Evolutionary conservation across 1,140 invertebrate species (phyloP), one percentile per base, ranked within the genome.

Genomic region (Hycleus cichorii): DNA sequence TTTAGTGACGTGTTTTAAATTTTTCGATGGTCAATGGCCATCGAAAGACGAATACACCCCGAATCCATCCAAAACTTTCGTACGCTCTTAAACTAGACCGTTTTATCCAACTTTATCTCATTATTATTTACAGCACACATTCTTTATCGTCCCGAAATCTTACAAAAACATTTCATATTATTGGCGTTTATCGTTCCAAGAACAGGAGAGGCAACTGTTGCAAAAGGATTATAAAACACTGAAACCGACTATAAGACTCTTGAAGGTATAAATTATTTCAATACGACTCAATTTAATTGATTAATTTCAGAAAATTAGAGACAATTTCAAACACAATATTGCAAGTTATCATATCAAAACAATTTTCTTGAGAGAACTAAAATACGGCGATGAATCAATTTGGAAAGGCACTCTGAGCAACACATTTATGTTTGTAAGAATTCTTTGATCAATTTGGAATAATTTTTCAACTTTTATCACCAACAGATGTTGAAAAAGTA

Each of bases 321-420:
- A 77, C 51, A 61, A 67, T 0, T 54, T 71, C 0, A 62, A 69
- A 18, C 69, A 76, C 63, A 73, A 71, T 0, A 77, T 77, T 39
- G 74, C 75, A 0, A 78, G 75, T 51, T 78, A 78, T 57, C 77
- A 76, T 59, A 76, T 77, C 42, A 77, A 78, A 49, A 77, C 76
- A 3, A 58, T 78, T 0, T 76, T 77, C 56, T 56, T 77, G 1
- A 74, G 74, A 74, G 72, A 74, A 63, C 64, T 78, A 2, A 49
- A 69, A 55, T 60, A 74, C 10, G 64, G 57, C 8, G 67, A 73
- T 44, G 69, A 72, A 11, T 63, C 60, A 9, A 75, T 72, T 57
- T 78, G 75, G 74, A 66, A 69, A 46, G 69, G 60, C 4, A 74
- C 70, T 53, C 39, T 74, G 1, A 74, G 71, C 46, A 51, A 72